These are phyloP conservation scores for Adela reaumurella DNA, from an alignment of 2,888 invertebrate species.

Conservation along the genomic window DNA sequence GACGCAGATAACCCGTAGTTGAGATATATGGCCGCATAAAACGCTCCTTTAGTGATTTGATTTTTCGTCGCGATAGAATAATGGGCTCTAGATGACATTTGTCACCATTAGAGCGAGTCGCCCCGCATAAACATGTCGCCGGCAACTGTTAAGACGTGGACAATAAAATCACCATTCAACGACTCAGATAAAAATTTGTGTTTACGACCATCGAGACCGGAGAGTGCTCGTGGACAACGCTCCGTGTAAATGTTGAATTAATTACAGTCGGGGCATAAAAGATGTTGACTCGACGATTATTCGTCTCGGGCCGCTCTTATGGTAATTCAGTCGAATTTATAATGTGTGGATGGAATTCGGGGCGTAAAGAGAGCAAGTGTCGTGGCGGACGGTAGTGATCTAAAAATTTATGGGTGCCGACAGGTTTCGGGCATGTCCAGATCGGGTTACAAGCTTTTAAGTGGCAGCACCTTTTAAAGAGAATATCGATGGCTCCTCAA, in stretches of 20 bases:
- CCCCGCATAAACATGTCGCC: not conserved
- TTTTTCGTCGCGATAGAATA: not conserved
- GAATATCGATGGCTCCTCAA: not conserved
- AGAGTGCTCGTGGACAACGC: not conserved
- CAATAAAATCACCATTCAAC: not conserved
- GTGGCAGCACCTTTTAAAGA: too few relatives aligned
- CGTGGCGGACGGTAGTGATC: too few relatives aligned
- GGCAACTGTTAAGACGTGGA: not conserved
- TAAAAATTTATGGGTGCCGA: too few relatives aligned
- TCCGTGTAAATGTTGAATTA: not conserved
- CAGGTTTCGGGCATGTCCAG: too few relatives aligned
- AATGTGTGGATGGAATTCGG: not conserved
- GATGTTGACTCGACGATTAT: not conserved
- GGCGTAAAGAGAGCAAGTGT: not conserved
- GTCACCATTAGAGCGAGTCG: not conserved
- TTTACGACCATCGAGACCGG: not conserved
- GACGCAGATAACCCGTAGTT: not conserved
- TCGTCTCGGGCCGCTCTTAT: not conserved
- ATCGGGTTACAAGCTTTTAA: too few relatives aligned
- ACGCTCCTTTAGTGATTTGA: not conserved
- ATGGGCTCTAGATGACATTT: not conserved
- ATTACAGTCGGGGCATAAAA: not conserved
- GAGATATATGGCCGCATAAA: not conserved
- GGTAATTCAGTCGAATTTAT: not conserved
- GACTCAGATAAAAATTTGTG: not conserved